These are phyloP conservation scores for Psittacula derbiana DNA, from an alignment of 2,797 vertebrate species.

Conservation along the genomic window DNA sequence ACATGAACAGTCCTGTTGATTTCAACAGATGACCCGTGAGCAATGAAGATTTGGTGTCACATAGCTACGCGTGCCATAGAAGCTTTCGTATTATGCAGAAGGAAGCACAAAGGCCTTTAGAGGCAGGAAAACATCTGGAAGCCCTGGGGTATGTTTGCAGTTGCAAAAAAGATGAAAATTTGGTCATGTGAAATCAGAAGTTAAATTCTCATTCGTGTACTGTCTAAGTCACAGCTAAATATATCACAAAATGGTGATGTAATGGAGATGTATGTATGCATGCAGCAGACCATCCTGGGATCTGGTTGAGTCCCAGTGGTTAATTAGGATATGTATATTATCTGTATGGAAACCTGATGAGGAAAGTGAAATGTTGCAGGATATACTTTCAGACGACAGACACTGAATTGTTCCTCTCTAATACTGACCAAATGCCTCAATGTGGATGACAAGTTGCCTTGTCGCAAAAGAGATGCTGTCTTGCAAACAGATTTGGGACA, in stretches of 20 bases:
- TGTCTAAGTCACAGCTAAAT: background rate
- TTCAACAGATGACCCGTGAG: background rate
- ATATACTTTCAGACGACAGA: background rate
- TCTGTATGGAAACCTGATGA: background rate
- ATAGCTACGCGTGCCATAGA: rapidly evolving
- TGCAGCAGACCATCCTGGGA: background rate
- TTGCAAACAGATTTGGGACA: background rate
- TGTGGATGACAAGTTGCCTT: background rate
- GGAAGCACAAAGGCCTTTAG: background rate
- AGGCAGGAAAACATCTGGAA: constrained; percentile 36
- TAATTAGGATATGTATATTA: background rate
- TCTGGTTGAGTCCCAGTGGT: background rate
- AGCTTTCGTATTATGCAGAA: background rate
- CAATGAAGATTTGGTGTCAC: background rate
- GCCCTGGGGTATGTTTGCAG: background rate
- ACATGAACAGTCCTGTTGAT: background rate
- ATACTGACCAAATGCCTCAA: background rate
- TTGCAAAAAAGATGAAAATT: background rate
- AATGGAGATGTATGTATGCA: background rate
- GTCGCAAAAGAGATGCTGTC: background rate
- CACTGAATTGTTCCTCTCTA: background rate
- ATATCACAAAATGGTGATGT: background rate
- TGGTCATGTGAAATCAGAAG: background rate
- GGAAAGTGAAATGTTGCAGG: background rate
- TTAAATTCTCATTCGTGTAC: background rate